These are phyloP conservation scores for Chrysolophus pictus DNA, from an alignment of 2,797 vertebrate genomes.

Conservation along the genomic window DNA sequence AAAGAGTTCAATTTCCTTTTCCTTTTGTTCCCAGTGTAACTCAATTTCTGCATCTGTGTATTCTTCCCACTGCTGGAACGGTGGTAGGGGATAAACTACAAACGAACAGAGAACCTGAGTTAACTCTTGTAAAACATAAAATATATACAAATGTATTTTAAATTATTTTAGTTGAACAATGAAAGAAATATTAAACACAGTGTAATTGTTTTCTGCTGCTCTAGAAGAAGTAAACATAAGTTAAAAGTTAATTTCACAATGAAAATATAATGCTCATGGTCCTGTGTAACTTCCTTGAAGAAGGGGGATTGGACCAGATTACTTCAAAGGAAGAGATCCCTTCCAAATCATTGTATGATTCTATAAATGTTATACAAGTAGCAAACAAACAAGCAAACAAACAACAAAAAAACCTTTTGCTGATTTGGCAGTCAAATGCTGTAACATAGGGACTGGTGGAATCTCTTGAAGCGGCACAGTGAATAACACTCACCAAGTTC, in stretches of 20 bases:
- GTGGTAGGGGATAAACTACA: conserved; percentile 74
- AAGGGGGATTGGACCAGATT: not conserved
- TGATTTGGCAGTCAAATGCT: not conserved
- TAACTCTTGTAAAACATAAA: not conserved
- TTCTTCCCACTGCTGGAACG: conserved; percentile 22
- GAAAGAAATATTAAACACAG: not conserved
- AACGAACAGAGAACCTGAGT: conserved; percentile 13
- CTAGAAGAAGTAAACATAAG: not conserved
- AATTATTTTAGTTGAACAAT: not conserved
- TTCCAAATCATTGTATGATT: not conserved
- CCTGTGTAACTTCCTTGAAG: not conserved
- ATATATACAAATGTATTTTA: not conserved
- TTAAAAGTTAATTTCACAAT: not conserved
- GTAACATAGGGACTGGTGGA: not conserved
- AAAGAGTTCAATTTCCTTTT: conserved; percentile 14
- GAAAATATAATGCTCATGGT: not conserved
- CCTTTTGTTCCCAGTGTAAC: conserved; percentile 62
- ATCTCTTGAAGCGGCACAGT: not conserved
- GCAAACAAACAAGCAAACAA: not conserved
- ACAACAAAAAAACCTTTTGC: accelerated
- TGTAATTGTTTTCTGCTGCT: not conserved
- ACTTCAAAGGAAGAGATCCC: not conserved
- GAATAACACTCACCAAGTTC: not conserved
- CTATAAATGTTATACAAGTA: not conserved
- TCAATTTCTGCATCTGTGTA: conserved; percentile 12